phyloP scores from a whole-genome alignment of 2,797 vertebrate genomes.

The Balearica regulorum region DNA sequence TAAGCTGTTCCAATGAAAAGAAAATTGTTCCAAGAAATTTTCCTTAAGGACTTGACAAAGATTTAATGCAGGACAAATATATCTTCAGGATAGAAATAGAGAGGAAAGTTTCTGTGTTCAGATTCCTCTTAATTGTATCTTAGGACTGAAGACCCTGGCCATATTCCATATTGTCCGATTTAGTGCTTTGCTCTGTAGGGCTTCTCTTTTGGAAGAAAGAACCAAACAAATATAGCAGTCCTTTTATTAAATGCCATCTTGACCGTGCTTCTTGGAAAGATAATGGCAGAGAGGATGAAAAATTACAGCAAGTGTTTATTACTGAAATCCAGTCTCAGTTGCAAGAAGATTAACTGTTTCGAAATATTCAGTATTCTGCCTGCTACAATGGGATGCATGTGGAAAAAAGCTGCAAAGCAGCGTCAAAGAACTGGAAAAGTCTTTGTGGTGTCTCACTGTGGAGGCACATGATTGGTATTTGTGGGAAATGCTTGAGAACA shows the following conservation, averaged over 20 bases:
- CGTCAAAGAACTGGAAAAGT: background rate
- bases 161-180: background rate
- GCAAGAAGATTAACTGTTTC: constrained; percentile 3
- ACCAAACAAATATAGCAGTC: background rate
- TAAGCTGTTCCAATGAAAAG: constrained; percentile 45
- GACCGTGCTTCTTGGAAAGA: constrained; percentile 27
- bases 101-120: background rate
- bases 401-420: background rate
- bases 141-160: background rate
- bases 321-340: background rate
- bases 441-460: background rate
- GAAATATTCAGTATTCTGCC: constrained; percentile 5
- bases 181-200: background rate
- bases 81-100: background rate
- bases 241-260: constrained; percentile 37
- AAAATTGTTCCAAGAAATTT: constrained; percentile 42
- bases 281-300: constrained; percentile 4
- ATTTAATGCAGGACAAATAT: constrained; percentile 34
- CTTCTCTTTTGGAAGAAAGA: background rate
- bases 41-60: constrained; percentile 35
- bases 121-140: background rate
- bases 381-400: background rate
- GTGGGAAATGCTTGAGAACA: background rate
- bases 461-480: background rate
- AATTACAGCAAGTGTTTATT: constrained; percentile 29